Evolutionary conservation across 2,113 vertebrate genomes (phyloP).

Genomic region (Phainopepla nitens): DNA sequence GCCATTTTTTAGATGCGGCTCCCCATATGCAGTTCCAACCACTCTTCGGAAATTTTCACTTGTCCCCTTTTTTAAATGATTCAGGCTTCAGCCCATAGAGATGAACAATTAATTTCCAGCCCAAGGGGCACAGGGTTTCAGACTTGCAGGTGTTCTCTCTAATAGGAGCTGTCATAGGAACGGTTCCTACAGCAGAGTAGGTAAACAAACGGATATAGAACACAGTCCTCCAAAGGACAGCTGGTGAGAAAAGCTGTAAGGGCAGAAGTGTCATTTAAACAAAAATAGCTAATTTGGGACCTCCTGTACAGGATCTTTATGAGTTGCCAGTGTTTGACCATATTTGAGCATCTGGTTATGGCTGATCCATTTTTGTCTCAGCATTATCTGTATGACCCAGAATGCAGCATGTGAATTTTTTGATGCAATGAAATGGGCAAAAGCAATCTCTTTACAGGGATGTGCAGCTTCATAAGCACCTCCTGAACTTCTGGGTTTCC

Average conservation of each 20-base stretch:
- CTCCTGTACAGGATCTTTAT: not conserved
- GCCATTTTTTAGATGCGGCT: not conserved
- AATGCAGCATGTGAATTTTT: not conserved
- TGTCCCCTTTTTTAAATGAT: not conserved
- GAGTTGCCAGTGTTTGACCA: not conserved
- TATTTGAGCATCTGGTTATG: not conserved
- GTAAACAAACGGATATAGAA: constrained; percentile 74
- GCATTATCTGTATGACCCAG: not conserved
- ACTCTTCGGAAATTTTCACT: not conserved
- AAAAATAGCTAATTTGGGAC: constrained; percentile 59
- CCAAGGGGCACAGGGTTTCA: not conserved
- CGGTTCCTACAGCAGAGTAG: constrained; percentile 74
- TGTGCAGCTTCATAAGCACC: not conserved
- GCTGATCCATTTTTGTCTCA: not conserved
- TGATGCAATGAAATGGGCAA: not conserved
- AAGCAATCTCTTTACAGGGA: not conserved
- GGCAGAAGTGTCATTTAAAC: constrained; percentile 61
- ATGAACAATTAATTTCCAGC: not conserved
- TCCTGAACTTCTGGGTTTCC: not conserved
- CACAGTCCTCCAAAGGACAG: constrained; percentile 58
- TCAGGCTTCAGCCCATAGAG: not conserved
- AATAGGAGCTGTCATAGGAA: constrained; percentile 64
- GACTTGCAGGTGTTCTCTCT: constrained; percentile 23
- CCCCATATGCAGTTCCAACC: not conserved
- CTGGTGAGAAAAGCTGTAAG: constrained; percentile 54